Evolutionary conservation across 2,113 vertebrate species (phyloP).

Genomic region (Coracopsis vasa): DNA sequence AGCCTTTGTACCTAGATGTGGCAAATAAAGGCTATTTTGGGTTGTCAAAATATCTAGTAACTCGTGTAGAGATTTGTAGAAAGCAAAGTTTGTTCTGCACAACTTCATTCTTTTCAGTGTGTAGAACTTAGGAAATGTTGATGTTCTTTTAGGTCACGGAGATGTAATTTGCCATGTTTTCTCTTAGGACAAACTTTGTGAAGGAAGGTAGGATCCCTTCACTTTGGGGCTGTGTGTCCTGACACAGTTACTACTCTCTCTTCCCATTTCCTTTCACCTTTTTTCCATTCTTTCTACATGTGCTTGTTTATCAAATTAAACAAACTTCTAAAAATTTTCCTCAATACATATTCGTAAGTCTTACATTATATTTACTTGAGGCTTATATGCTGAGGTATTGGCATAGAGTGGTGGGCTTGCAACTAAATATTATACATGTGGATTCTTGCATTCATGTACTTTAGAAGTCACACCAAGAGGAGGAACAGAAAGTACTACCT

Average conservation of each 20-base stretch:
- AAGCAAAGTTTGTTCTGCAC: conserved; percentile 34
- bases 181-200: background rate
- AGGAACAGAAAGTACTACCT: background rate
- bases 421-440: fast-evolving
- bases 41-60: conserved; percentile 2
- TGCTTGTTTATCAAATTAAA: background rate
- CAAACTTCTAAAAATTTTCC: background rate
- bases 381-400: background rate
- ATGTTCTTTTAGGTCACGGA: background rate
- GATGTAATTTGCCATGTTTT: background rate
- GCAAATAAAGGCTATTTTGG: conserved; percentile 7
- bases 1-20: background rate
- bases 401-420: background rate
- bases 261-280: background rate
- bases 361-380: background rate
- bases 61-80: conserved; percentile 1
- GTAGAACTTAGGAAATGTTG: background rate
- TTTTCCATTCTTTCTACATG: background rate
- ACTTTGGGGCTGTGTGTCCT: background rate
- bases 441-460: background rate
- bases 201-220: background rate
- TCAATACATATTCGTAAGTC: background rate
- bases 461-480: background rate
- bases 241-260: background rate
- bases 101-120: background rate